Conservation (phyloP, 2,888 invertebrate genomes). For the Dasysyrphus tricinctus region DNA sequence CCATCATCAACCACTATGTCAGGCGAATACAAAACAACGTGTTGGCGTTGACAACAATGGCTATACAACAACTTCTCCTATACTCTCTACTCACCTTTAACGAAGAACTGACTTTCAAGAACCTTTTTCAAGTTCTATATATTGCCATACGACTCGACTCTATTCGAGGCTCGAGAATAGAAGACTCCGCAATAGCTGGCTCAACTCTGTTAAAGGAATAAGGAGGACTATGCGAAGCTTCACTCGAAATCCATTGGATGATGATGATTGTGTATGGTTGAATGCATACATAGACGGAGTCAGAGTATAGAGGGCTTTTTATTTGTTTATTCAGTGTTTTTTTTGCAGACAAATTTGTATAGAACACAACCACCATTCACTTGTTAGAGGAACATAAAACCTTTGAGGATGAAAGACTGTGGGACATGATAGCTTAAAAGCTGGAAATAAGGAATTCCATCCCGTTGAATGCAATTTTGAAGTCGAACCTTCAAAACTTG, state of each 20-base stretch:
- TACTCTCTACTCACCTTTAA: slow-evolving; percentile 25
- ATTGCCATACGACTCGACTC: slow-evolving; percentile 16
- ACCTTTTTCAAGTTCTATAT: slow-evolving; percentile 25
- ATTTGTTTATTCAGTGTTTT: slow-evolving; percentile 35
- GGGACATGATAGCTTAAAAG: not conserved
- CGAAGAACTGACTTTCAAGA: slow-evolving; percentile 34
- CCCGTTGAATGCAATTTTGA: too few species aligned
- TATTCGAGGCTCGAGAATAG: slow-evolving; percentile 10
- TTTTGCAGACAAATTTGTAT: not conserved
- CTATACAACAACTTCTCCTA: slow-evolving; percentile 2
- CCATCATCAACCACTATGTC: slow-evolving; percentile 41
- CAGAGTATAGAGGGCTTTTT: not conserved
- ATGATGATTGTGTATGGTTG: slow-evolving; percentile 45
- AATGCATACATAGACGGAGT: slow-evolving; percentile 23
- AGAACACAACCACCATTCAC: slow-evolving; percentile 13
- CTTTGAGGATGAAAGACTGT: not conserved
- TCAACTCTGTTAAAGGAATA: not conserved
- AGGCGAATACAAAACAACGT: slow-evolving; percentile 42
- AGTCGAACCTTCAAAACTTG: not conserved
- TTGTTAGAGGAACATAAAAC: slow-evolving; percentile 4
- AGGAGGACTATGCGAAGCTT: slow-evolving; percentile 30
- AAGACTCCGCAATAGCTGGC: not conserved
- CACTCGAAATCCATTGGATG: slow-evolving; percentile 53
- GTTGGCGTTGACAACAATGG: slow-evolving; percentile 55
- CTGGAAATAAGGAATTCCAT: not conserved